Conservation (phyloP, 2,888 invertebrate genomes). For the Nemotelus nigrinus region DNA sequence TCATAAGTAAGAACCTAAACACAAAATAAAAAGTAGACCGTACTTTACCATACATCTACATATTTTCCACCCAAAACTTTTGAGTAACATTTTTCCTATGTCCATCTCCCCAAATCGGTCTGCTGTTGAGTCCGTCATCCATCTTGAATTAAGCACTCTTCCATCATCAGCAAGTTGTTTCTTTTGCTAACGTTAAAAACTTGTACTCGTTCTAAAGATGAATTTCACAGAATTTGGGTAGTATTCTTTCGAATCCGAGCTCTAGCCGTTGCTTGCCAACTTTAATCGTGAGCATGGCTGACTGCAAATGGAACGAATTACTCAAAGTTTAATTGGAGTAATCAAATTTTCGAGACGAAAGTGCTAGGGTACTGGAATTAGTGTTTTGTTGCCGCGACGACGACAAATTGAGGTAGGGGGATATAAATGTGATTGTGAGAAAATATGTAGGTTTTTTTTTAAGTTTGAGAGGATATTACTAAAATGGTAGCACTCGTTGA, state of each 20-base stretch:
- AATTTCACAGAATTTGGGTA: not conserved
- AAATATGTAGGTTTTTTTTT: no score
- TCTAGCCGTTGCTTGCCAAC: not conserved
- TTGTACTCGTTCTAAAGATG: conserved; percentile 1
- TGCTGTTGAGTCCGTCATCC: not conserved
- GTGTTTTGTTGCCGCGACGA: no score
- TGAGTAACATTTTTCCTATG: not conserved
- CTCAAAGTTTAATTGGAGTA: conserved; percentile 52
- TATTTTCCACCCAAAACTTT: not conserved
- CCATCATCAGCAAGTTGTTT: not conserved
- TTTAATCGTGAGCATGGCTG: conserved; percentile 13
- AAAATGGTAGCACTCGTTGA: no score
- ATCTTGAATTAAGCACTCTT: not conserved
- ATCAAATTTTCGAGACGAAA: conserved; percentile 47
- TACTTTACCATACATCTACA: not conserved
- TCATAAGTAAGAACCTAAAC: no score
- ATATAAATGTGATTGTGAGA: no score
- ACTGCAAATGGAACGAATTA: conserved; percentile 47
- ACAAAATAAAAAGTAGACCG: no score
- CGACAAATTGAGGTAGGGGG: no score
- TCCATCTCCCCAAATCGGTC: not conserved
- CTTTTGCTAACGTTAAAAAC: not conserved
- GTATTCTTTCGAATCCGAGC: not conserved
- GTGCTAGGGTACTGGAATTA: no score
- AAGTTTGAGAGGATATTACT: no score